Evolutionary conservation across 2,888 invertebrate genomes (phyloP).

Genomic region (Linhomoeus sp.): DNA sequence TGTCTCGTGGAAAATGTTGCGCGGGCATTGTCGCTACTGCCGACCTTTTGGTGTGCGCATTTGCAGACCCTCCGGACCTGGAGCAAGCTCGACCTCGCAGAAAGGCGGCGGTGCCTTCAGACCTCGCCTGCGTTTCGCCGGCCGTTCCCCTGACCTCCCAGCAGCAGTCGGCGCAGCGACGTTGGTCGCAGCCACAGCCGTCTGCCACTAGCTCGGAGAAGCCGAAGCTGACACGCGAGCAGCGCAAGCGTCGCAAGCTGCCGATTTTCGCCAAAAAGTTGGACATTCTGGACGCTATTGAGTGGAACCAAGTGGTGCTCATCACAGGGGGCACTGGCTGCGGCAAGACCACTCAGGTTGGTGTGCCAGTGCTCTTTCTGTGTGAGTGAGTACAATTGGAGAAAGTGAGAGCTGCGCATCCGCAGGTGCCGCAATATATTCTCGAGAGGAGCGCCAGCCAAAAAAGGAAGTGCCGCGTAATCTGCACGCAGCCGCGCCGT

Average conservation of each 20-base stretch:
- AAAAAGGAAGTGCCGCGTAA: constrained; percentile 50
- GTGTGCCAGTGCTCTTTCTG: background rate
- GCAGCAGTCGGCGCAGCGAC: no score
- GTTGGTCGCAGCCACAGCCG: no score
- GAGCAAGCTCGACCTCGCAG: no score
- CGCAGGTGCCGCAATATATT: constrained; percentile 71
- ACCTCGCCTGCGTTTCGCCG: no score
- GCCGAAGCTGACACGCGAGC: background rate
- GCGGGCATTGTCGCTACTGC: no score
- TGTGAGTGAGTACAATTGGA: background rate
- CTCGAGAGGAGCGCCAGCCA: constrained; percentile 48
- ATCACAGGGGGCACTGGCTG: constrained; percentile 56
- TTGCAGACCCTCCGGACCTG: no score
- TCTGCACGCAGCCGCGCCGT: constrained; percentile 74
- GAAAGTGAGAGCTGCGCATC: background rate
- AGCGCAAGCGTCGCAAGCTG: background rate
- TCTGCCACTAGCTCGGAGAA: no score
- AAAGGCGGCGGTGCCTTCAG: no score
- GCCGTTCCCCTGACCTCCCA: no score
- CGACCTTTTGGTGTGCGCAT: no score
- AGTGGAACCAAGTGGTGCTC: constrained; percentile 36
- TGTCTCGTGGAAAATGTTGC: no score
- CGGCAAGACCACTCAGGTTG: constrained; percentile 77
- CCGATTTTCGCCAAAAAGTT: background rate
- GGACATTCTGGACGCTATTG: background rate